Evolutionary conservation across 2,888 invertebrate genomes (phyloP).

Genomic region (Thymelicus acteon): DNA sequence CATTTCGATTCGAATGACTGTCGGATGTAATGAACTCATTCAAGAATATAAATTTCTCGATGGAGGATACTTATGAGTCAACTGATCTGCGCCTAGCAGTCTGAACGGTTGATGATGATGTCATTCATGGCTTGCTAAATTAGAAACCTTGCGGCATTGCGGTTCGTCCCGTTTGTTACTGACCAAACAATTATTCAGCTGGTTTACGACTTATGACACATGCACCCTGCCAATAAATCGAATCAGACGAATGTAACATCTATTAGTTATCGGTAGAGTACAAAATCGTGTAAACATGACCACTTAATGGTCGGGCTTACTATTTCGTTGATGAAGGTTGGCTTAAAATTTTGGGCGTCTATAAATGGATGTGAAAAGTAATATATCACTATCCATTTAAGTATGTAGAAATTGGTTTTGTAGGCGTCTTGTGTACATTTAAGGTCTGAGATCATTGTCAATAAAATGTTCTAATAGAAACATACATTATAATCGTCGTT

Average conservation of each 20-base stretch:
- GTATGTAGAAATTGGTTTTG: conserved; percentile 3
- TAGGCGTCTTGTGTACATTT: not conserved
- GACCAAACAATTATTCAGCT: conserved; percentile 50
- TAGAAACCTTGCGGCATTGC: conserved; percentile 50
- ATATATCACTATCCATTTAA: conserved; percentile 17
- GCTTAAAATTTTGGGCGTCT: conserved; percentile 20
- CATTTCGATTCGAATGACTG: too few relatives aligned
- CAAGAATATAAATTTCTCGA: not conserved
- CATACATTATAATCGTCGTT: too few relatives aligned
- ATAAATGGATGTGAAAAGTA: conserved; percentile 27
- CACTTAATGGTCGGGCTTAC: not conserved
- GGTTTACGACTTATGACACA: conserved; percentile 50
- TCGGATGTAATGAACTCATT: too few relatives aligned
- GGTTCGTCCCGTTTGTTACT: conserved; percentile 54
- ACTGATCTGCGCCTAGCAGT: conserved; percentile 44
- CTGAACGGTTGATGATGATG: conserved; percentile 47
- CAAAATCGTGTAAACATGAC: not conserved
- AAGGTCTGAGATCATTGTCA: not conserved
- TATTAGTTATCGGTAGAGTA: not conserved
- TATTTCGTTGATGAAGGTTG: conserved; percentile 26
- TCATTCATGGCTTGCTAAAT: conserved; percentile 50
- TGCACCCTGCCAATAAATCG: conserved; percentile 31
- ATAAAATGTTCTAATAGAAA: not conserved
- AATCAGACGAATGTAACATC: not conserved
- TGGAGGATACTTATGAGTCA: conserved; percentile 5